Evolutionary conservation across 2,113 vertebrate genomes (phyloP), one percentile per base, ranked within the genome.

Genomic region (Sinocyclocheilus rhinocerous): DNA sequence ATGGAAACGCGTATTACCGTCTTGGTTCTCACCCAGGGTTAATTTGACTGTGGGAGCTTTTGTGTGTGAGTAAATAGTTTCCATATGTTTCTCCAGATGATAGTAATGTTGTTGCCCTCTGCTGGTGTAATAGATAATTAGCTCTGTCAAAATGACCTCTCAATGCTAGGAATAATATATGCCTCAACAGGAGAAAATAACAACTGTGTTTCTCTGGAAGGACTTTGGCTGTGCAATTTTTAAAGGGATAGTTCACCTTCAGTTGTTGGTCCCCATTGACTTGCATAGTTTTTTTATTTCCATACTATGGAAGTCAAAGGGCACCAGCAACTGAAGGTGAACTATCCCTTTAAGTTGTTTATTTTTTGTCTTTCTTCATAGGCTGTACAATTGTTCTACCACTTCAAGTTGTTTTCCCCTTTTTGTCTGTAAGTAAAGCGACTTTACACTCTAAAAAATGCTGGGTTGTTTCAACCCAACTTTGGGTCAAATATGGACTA

Each of bases 71-170:
- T 61, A 63, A 63, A 22, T 10, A 45, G 0, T 65, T 65, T 22
- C 59, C 78, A 42, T 81, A 18, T 48, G 78, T 65, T 81, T 81
- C 29, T 65, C 12, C 59, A 81, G 36, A 81, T 81, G 6, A 79
- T 59, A n/a, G 57, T 26, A 24, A 45, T 81, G n/a, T 65, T 24
- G 59, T 81, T 81, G 61, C 61, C 79, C 79, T 81, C 79, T 81
- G 61, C 61, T 67, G 79, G 59, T 81, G 50, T 52, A 22, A 45
- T 65, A 67, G 57, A 81, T 65, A 48, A 29, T 81, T 29, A 67
- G n/a, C 15, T n/a, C 36, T 65, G n/a, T 26, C 59, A 63, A 63
- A 42, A 59, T 80, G 12, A 80, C 77, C 33, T 42, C 55, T 48
- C 76, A 81, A 67, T 81, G 15, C 39, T 67, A 50, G 29, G 57